Evolutionary conservation across 2,113 vertebrate genomes (phyloP).

Genomic region (Beaufortia kweichowensis): DNA sequence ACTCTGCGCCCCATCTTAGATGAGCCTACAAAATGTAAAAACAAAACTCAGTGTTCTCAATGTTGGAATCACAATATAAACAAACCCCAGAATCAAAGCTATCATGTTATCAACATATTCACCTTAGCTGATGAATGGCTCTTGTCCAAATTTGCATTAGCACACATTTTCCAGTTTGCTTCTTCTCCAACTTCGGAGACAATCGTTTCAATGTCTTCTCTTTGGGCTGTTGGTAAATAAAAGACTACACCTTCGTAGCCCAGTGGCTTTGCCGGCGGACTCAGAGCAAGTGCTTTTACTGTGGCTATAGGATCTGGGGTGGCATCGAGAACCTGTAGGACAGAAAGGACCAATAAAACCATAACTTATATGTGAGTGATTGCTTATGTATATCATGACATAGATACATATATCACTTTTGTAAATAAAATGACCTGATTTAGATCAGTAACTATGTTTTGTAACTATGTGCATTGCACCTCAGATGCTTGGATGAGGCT

Average conservation of each 20-base stretch:
- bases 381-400: neutral
- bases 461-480: slow-evolving; percentile 6
- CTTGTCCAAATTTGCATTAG: slow-evolving; percentile 56
- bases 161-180: slow-evolving; percentile 76
- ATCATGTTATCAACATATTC: slow-evolving; percentile 9
- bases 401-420: too few relatives aligned
- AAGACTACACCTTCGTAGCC: slow-evolving; percentile 67
- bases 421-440: neutral
- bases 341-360: slow-evolving; percentile 33
- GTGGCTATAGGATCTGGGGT: slow-evolving; percentile 57
- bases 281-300: slow-evolving; percentile 64
- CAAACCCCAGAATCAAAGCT: too few relatives aligned
- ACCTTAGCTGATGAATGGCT: slow-evolving; percentile 58
- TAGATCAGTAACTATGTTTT: neutral
- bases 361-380: neutral
- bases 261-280: slow-evolving; percentile 55
- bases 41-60: neutral
- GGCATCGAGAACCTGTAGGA: slow-evolving; percentile 50
- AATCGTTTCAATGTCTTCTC: slow-evolving; percentile 62
- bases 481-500: neutral
- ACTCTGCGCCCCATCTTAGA: slow-evolving; percentile 74
- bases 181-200: slow-evolving; percentile 66
- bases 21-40: slow-evolving; percentile 58
- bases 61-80: too few relatives aligned
- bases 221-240: slow-evolving; percentile 54